Base-by-base conservation (phyloP, 2,113 vertebrate genomes). In the Ailurus styani region DNA sequence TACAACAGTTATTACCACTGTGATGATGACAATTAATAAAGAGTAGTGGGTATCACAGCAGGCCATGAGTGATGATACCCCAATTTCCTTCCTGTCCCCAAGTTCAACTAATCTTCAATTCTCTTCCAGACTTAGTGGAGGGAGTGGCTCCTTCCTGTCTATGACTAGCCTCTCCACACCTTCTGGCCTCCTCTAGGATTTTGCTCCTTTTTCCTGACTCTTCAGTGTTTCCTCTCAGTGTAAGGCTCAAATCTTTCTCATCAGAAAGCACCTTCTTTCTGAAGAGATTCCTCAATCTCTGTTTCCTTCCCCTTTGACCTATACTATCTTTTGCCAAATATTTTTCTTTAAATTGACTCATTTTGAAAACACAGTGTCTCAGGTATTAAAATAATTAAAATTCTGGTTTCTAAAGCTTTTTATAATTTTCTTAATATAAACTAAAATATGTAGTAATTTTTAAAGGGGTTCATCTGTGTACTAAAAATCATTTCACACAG, bases 391-490 rank as follows among this genome's bases (percentile, higher is more conserved):
- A 27, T 68, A 37, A 95, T 3, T 95, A 54, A 96, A 79, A 96
- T 47, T 2, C 13, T 83, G 25, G 10, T 47, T 91, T 73, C 9
- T 21, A 95, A 91, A 34, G 79, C 37, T 82, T 94, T 77, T 50
- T 87, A 50, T 50, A 66, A 55, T 93, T 81, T 94, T 90, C n/a
- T 55, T 77, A 95, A 93, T 82, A 87, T 57, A 85, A 86, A 68
- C 42, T 68, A 45, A 92, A 94, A 79, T 83, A 57, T 4, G n/a
- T 0, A 50, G 15, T 18, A n/a, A 72, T 81, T 91, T 75, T 37
- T 57, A 17, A 31, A 96, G 87, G 72, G 20, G 42, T 52, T 68
- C 20, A 81, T 68, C 66, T 64, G 12, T 78, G 57, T 70, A 42
- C 15, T 60, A 84, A 72, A 95, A 72, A 5, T 70, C 34, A 57